Base-by-base conservation (phyloP, 2,113 vertebrate genomes). In the Gallinago paraguaiae region DNA sequence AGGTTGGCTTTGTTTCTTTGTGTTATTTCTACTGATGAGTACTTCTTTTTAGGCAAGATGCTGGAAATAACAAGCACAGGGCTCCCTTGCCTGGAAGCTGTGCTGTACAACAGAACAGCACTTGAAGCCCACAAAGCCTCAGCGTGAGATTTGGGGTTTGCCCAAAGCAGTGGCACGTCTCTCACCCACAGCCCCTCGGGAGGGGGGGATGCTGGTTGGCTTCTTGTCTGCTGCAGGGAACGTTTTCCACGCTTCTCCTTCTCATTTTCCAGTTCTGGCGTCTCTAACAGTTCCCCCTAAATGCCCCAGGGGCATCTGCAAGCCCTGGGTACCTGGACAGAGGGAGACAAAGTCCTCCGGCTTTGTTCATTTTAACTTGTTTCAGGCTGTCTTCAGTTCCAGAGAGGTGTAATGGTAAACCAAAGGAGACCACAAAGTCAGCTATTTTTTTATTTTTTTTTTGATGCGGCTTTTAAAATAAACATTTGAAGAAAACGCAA, bases 141-240 rank as follows among this genome's bases (percentile, higher is more conserved):
- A 2, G 17, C 0, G 5, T 15, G 68, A n/a, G 82, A 8, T 3
- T 9, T 30, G 5, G 15, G 59, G 43, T 77, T 46, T 67, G 75
- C 67, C 53, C 2, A 2, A 5, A 54, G 71, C 45, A 3, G 11
- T 0, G 51, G 23, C 3, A 0, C 0, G 0, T 53, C 30, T 12
- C 56, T 48, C 20, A 0, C 67, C 8, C 6, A 0, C 6, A 5
- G 33, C 14, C 41, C 37, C 56, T 51, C 0, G 0, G 51, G 43
- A 68, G 10, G 2, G 1, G 1, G 12, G 35, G 33, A 17, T 30
- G 75, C 35, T 43, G 24, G 45, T 39, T 7, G 1, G 18, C 64
- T 27, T 10, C 72, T 80, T 51, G n/a, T 53, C 37, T 75, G 65
- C 74, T 25, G 20, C 78, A 43, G 82, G 61, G 19, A 85, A 31